These are phyloP conservation scores for Dastarcus helophoroides DNA, from an alignment of 2,888 invertebrate genomes.

Conservation along the genomic window DNA sequence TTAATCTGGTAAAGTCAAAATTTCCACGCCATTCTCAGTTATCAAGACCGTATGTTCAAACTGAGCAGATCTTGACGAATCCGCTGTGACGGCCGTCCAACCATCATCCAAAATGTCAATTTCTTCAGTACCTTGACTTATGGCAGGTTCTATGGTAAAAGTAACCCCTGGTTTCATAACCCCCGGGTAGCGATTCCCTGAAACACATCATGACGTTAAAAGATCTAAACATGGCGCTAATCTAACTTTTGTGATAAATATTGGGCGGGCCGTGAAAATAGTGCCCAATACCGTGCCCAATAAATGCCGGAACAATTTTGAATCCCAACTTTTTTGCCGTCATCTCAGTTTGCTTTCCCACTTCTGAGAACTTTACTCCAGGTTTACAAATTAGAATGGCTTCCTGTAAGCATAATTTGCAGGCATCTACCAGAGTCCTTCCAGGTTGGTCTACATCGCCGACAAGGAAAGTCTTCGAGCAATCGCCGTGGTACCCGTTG, in stretches of 20 bases:
- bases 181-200: slow-evolving; percentile 56
- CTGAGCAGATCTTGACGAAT: slow-evolving; percentile 76
- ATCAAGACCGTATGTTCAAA: slow-evolving; percentile 86
- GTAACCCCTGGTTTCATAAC: slow-evolving; percentile 82
- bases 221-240: no score
- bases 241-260: slow-evolving; percentile 73
- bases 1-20: slow-evolving; percentile 50
- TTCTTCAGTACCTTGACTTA: slow-evolving; percentile 61
- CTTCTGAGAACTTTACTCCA: slow-evolving; percentile 44
- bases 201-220: slow-evolving; percentile 16
- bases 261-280: slow-evolving; percentile 91
- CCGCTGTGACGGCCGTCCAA: slow-evolving; percentile 84
- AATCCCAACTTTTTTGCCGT: slow-evolving; percentile 51
- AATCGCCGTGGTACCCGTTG: slow-evolving; percentile 85
- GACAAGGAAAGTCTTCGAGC: slow-evolving; percentile 76
- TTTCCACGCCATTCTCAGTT: slow-evolving; percentile 62
- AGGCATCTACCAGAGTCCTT: slow-evolving; percentile 52
- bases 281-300: slow-evolving; percentile 86
- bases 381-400: slow-evolving; percentile 52
- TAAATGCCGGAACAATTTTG: slow-evolving; percentile 65
- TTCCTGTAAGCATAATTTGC: slow-evolving; percentile 58
- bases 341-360: slow-evolving; percentile 53
- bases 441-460: slow-evolving; percentile 72
- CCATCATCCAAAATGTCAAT: slow-evolving; percentile 69
- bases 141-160: slow-evolving; percentile 87